Percentiles rank a stretch among this genome's conserved stretches.
Conservation (phyloP, 2,888 invertebrate species). For the Gerris lacustris region DNA sequence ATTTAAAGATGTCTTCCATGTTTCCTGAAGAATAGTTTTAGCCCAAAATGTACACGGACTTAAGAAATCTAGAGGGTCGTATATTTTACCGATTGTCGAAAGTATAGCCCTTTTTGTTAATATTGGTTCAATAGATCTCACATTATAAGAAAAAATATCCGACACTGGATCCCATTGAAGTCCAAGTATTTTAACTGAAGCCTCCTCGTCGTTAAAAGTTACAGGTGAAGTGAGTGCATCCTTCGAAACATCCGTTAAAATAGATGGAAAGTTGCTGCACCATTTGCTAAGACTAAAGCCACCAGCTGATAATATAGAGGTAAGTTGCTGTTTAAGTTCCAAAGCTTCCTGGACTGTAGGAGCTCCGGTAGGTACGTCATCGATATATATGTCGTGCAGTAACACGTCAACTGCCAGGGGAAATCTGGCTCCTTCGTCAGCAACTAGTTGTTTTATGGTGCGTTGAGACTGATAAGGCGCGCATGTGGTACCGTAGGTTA, state of each 20-base stretch:
- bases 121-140: too few relatives aligned
- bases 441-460: slow-evolving; percentile 6
- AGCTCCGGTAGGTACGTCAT: slow-evolving; percentile 9
- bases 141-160: too few relatives aligned
- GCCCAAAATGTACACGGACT: too few relatives aligned
- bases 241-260: not conserved
- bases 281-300: not conserved
- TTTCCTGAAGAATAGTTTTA: too few relatives aligned
- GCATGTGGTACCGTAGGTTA: not conserved
- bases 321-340: not conserved
- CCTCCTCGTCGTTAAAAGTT: too few relatives aligned
- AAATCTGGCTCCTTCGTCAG: slow-evolving; percentile 4
- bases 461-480: slow-evolving; percentile 1
- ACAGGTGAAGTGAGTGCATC: too few relatives aligned
- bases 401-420: slow-evolving; percentile 1
- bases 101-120: too few relatives aligned
- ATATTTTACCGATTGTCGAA: too few relatives aligned
- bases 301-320: not conserved
- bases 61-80: too few relatives aligned
- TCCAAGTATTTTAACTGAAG: too few relatives aligned
- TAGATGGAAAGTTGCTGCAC: not conserved
- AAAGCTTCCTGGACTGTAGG: not conserved
- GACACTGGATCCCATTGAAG: too few relatives aligned
- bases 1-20: too few relatives aligned
- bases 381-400: slow-evolving; percentile 9